Conservation (phyloP, 2,888 invertebrate species). For the Catocala nupta region DNA sequence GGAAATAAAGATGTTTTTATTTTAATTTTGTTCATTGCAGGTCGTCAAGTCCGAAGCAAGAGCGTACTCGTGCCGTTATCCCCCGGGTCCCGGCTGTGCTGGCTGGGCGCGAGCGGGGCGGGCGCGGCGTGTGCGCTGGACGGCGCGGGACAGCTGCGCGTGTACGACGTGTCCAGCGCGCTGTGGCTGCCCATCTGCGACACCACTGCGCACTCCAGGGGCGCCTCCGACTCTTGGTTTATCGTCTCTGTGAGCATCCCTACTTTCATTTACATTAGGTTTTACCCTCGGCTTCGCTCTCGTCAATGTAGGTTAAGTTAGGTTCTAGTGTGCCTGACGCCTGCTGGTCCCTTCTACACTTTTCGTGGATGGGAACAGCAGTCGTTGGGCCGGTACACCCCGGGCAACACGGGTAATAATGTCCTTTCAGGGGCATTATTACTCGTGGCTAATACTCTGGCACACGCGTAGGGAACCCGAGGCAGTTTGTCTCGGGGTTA, state of each 20-base stretch:
- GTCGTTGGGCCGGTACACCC: too few relatives aligned
- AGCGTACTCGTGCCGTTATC: constrained; percentile 89
- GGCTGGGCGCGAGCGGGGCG: constrained; percentile 94
- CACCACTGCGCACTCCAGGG: constrained; percentile 88
- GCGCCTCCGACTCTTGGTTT: constrained; percentile 80
- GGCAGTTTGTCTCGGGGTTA: too few relatives aligned
- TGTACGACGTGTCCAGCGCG: constrained; percentile 90
- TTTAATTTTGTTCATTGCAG: constrained; percentile 48
- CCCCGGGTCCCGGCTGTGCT: constrained; percentile 89
- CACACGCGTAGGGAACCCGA: too few relatives aligned
- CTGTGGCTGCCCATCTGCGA: constrained; percentile 95
- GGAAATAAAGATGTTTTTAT: too few relatives aligned
- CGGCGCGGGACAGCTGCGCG: constrained; percentile 91
- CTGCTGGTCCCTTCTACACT: too few relatives aligned
- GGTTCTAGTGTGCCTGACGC: too few relatives aligned
- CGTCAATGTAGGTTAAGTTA: too few relatives aligned
- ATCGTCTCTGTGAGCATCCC: constrained; percentile 85
- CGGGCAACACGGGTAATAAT: too few relatives aligned
- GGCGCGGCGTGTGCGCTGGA: constrained; percentile 94
- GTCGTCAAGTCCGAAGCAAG: constrained; percentile 78
- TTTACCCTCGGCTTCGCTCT: too few relatives aligned
- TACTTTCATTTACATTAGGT: not conserved
- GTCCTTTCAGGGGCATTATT: too few relatives aligned
- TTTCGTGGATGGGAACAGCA: too few relatives aligned
- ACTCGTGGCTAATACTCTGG: too few relatives aligned